phyloP scores from a whole-genome alignment of 2,113 vertebrate species.

The Otolemur garnettii region DNA sequence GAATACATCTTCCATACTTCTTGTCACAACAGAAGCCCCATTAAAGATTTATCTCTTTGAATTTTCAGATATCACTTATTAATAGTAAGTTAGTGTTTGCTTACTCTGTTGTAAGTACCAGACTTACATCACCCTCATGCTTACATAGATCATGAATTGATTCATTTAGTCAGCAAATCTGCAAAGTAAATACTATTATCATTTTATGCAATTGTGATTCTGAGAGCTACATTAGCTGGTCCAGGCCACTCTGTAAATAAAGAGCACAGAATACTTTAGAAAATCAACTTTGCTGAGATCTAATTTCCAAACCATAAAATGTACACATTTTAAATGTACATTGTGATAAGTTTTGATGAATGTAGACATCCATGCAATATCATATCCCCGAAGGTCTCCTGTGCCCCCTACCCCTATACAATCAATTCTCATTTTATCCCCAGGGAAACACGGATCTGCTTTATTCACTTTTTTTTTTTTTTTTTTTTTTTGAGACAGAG shows the following conservation, averaged over 20 bases:
- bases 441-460: neutral
- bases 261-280: neutral
- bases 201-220: constrained; percentile 20
- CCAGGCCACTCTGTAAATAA: neutral
- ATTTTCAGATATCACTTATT: constrained; percentile 8
- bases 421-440: neutral
- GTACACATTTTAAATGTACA: neutral
- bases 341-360: neutral
- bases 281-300: neutral
- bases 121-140: neutral
- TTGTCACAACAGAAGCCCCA: neutral
- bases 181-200: neutral
- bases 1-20: neutral
- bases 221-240: neutral
- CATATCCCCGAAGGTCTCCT: neutral
- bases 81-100: neutral
- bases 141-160: neutral
- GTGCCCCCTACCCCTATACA: too few relatives aligned
- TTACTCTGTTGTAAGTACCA: neutral
- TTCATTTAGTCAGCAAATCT: neutral
- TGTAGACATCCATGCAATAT: neutral
- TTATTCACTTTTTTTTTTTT: neutral
- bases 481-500: too few relatives aligned
- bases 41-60: neutral
- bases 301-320: neutral